Evolutionary conservation across 2,797 vertebrate genomes (phyloP).

Genomic region (Furcifer pardalis): DNA sequence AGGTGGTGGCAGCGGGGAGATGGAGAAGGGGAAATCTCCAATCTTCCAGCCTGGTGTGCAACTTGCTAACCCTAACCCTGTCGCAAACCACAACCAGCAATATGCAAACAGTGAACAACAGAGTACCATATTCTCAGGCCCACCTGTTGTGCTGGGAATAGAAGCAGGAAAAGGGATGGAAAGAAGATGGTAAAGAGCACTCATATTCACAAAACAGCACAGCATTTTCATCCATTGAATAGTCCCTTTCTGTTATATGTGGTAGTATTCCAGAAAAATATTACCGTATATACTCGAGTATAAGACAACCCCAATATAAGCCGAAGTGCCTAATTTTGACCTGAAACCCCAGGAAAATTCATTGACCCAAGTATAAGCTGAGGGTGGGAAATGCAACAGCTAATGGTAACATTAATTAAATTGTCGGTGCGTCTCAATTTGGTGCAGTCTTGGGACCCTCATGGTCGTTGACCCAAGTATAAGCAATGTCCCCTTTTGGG

Average conservation of each 20-base stretch:
- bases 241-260: background rate
- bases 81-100: background rate
- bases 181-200: background rate
- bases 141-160: background rate
- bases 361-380: too few relatives aligned
- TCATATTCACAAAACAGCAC: background rate
- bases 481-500: too few relatives aligned
- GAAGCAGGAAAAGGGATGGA: background rate
- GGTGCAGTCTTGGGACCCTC: too few relatives aligned
- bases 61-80: background rate
- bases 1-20: background rate
- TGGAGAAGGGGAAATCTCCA: slow-evolving; percentile 3
- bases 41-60: slow-evolving; percentile 3
- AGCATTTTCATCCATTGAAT: background rate
- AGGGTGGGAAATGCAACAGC: too few relatives aligned
- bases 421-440: too few relatives aligned
- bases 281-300: too few relatives aligned
- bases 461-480: too few relatives aligned
- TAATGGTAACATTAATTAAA: too few relatives aligned
- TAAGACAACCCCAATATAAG: too few relatives aligned
- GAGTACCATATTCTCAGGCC: background rate
- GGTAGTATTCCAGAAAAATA: background rate
- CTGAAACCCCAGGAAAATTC: too few relatives aligned
- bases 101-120: background rate
- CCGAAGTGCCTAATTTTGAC: too few relatives aligned